phyloP scores from a whole-genome alignment of 2,113 vertebrate species.

The Calidris pygmaea region DNA sequence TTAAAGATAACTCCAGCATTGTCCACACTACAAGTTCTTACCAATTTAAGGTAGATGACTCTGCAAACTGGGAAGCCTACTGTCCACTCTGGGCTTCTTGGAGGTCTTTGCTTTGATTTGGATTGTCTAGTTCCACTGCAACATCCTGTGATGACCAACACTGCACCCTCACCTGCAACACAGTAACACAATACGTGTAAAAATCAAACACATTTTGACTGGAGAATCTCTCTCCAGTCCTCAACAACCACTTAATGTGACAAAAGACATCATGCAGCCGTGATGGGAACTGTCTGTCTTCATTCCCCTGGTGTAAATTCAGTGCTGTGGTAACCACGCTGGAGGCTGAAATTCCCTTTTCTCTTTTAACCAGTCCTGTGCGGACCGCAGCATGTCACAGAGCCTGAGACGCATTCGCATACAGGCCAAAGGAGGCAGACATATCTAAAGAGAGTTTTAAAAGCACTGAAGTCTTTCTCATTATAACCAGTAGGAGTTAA shows the following conservation, averaged over 20 bases:
- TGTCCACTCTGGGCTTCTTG: neutral
- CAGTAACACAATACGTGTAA: neutral
- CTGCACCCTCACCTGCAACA: neutral
- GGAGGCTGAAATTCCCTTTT: neutral
- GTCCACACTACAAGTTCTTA: neutral
- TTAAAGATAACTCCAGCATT: neutral
- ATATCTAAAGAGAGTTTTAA: neutral
- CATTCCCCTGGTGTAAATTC: neutral
- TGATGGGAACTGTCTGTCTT: neutral
- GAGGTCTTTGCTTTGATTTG: neutral
- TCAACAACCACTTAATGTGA: neutral
- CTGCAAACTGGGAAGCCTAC: neutral
- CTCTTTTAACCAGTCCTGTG: neutral
- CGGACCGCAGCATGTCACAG: rapidly evolving
- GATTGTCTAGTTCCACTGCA: neutral
- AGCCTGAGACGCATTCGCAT: neutral
- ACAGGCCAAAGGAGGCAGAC: neutral
- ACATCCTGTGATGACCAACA: neutral
- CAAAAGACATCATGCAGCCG: neutral
- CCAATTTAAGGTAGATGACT: neutral
- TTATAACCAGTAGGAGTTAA: neutral
- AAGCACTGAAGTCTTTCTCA: neutral
- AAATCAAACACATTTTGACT: neutral
- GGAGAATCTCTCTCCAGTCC: neutral
- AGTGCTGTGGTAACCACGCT: neutral